Evolutionary conservation across 1,140 invertebrate genomes (phyloP).

Genomic region (Cherax destructor): DNA sequence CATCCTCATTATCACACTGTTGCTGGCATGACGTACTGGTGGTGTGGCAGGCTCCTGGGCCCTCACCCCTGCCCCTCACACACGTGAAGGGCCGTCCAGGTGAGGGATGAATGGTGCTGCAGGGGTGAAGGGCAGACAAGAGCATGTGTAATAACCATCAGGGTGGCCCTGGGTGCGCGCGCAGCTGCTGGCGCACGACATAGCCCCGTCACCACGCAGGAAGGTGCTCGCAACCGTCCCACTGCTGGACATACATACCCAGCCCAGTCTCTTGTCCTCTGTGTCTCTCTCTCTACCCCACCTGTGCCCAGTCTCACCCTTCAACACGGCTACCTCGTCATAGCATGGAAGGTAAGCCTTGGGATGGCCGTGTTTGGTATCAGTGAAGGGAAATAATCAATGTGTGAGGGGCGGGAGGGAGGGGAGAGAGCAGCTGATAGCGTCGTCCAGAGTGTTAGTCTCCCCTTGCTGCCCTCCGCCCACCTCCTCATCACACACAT

Average conservation of each 20-base stretch:
- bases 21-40: background rate
- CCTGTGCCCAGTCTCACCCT: background rate
- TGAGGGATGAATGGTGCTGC: background rate
- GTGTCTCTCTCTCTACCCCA: background rate
- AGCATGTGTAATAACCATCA: constrained; percentile 3
- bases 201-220: constrained; percentile 6
- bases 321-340: background rate
- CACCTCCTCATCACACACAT: background rate
- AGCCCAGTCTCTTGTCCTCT: background rate
- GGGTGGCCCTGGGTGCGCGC: background rate
- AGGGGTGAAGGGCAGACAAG: background rate
- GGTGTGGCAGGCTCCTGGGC: background rate
- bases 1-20: background rate
- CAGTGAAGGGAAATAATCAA: constrained; percentile 20
- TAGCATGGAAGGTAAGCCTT: constrained; percentile 25
- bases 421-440: constrained; percentile 18
- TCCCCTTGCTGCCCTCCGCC: constrained; percentile 7
- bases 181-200: background rate
- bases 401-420: constrained; percentile 34
- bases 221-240: background rate
- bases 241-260: background rate
- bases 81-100: background rate
- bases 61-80: background rate
- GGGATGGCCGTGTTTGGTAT: background rate
- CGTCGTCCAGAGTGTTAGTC: background rate